A percentile compares a stretch with the other conserved stretches of the same genome.
phyloP scores from a whole-genome alignment of 2,888 invertebrate genomes.

The Xestobium rufovillosum region DNA sequence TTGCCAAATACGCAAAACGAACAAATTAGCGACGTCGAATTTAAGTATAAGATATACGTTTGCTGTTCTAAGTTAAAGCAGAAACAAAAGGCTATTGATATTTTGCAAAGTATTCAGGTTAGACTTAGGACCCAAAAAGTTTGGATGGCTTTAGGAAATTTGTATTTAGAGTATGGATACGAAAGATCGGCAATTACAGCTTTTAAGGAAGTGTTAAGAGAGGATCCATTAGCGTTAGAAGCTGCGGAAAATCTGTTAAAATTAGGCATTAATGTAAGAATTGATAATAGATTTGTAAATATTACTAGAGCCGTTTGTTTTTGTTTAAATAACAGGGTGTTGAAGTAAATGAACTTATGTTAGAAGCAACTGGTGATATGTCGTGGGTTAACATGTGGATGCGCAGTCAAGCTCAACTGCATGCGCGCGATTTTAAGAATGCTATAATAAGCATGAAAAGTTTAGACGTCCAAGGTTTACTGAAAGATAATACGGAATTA shows the following conservation, averaged over 20 bases:
- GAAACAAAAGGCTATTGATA: slow-evolving; percentile 51
- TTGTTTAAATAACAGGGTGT: slow-evolving; percentile 45
- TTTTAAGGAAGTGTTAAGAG: slow-evolving; percentile 71
- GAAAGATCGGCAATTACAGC: slow-evolving; percentile 65
- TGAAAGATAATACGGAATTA: slow-evolving; percentile 61
- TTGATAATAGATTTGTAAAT: too few relatives aligned
- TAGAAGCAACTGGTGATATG: slow-evolving; percentile 46
- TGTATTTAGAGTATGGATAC: slow-evolving; percentile 62
- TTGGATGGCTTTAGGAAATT: slow-evolving; percentile 68
- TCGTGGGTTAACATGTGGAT: slow-evolving; percentile 58
- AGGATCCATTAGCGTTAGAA: slow-evolving; percentile 63
- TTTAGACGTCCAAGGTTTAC: slow-evolving; percentile 55
- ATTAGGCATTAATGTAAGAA: slow-evolving; percentile 50
- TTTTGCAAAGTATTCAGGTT: slow-evolving; percentile 51
- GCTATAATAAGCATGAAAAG: slow-evolving; percentile 60
- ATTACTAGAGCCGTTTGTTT: slow-evolving; percentile 6
- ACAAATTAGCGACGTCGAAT: slow-evolving; percentile 54
- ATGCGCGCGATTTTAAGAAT: slow-evolving; percentile 58
- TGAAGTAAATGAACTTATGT: slow-evolving; percentile 66
- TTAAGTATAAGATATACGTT: slow-evolving; percentile 64
- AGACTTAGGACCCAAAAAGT: slow-evolving; percentile 64
- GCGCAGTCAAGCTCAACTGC: slow-evolving; percentile 56
- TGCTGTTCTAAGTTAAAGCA: slow-evolving; percentile 63
- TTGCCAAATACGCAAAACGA: slow-evolving; percentile 45
- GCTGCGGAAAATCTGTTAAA: slow-evolving; percentile 65